Evolutionary conservation across 2,888 invertebrate genomes (phyloP).

Genomic region (Empis stercorea): DNA sequence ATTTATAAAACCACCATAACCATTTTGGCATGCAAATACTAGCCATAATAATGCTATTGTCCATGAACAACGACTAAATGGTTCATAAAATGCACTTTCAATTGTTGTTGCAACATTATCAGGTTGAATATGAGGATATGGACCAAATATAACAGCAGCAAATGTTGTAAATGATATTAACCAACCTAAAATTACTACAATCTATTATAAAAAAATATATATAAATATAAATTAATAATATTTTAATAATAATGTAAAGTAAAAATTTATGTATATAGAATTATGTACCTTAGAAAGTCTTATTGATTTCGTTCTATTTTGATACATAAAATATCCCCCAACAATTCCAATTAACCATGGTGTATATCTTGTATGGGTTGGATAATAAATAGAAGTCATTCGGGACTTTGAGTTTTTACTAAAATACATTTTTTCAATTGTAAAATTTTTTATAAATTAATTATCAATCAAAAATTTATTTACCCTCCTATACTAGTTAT

Average conservation of each 20-base stretch:
- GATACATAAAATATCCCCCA: conserved; percentile 31
- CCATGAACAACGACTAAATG: conserved; percentile 29
- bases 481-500: conserved; percentile 24
- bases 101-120: conserved; percentile 21
- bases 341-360: conserved; percentile 35
- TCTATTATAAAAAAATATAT: background rate
- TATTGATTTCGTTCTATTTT: conserved; percentile 26
- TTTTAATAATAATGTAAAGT: too few relatives aligned
- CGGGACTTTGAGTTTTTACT: conserved; percentile 21
- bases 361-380: conserved; percentile 33
- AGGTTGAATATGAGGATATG: conserved; percentile 27
- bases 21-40: conserved; percentile 34
- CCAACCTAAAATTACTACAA: conserved; percentile 29
- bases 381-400: conserved; percentile 30
- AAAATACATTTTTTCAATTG: background rate
- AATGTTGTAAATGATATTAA: conserved; percentile 24
- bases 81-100: conserved; percentile 32
- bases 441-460: background rate
- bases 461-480: background rate
- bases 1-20: conserved; percentile 31
- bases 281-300: conserved; percentile 21
- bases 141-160: conserved; percentile 28
- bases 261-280: background rate
- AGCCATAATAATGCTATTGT: conserved; percentile 30
- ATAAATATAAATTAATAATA: background rate